Conservation (phyloP, 2,888 invertebrate species). For the Agrilus mali region DNA sequence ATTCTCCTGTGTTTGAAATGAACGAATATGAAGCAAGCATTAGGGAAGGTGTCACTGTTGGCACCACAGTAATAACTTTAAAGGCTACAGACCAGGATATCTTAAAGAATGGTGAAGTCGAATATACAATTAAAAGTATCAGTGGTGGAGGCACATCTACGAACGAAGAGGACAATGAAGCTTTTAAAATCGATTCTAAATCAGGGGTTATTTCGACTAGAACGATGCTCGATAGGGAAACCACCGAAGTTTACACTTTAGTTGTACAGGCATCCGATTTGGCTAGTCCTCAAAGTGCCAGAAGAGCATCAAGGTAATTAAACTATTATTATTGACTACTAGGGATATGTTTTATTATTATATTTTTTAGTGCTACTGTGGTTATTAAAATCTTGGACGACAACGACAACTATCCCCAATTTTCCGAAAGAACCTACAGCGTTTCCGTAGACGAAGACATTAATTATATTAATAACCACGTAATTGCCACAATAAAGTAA, state of each 20-base stretch:
- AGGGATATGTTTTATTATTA: conserved; percentile 7
- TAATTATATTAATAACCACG: conserved; percentile 70
- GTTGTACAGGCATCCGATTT: conserved; percentile 78
- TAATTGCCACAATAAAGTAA: conserved; percentile 62
- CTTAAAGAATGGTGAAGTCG: conserved; percentile 77
- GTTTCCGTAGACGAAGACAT: conserved; percentile 82
- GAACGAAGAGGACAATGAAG: conserved; percentile 56
- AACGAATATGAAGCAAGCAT: conserved; percentile 81
- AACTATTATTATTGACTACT: background rate
- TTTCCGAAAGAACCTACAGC: conserved; percentile 79
- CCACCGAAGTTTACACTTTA: conserved; percentile 70
- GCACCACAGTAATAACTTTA: conserved; percentile 77
- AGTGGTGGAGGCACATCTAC: conserved; percentile 47
- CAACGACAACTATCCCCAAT: conserved; percentile 90
- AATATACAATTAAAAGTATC: conserved; percentile 60
- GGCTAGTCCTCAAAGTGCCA: conserved; percentile 63
- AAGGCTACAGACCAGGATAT: conserved; percentile 87
- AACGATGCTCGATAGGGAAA: conserved; percentile 75
- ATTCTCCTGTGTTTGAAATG: conserved; percentile 85
- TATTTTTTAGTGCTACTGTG: conserved; percentile 57
- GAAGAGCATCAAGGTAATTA: conserved; percentile 57
- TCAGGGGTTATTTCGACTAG: conserved; percentile 80
- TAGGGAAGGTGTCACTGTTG: conserved; percentile 77
- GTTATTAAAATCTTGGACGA: conserved; percentile 76
- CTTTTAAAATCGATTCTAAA: conserved; percentile 75